Percentiles rank a stretch among this genome's conserved stretches.
These are phyloP conservation scores for Tromatobia lineatoria DNA, from an alignment of 2,888 invertebrate genomes.

Conservation along the genomic window DNA sequence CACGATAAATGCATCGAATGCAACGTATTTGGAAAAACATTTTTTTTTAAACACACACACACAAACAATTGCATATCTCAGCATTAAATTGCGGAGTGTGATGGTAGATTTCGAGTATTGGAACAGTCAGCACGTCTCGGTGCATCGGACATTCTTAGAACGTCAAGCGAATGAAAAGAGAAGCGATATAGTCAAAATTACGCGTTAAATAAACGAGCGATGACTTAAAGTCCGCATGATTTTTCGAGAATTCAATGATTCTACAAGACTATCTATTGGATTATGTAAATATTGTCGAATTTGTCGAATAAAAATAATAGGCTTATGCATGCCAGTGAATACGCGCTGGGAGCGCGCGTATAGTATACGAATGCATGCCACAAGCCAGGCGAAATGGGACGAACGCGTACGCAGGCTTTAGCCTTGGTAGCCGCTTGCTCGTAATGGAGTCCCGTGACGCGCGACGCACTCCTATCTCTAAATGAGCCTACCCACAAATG, in stretches of 20 bases:
- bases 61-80: constrained; percentile 5
- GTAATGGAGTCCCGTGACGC: constrained; percentile 72
- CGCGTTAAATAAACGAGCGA: constrained; percentile 39
- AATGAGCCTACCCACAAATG: constrained; percentile 48
- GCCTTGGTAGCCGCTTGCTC: constrained; percentile 66
- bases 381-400: constrained; percentile 69
- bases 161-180: constrained; percentile 52
- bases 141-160: constrained; percentile 43
- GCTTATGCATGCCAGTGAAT: constrained; percentile 31
- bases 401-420: constrained; percentile 68
- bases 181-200: constrained; percentile 48
- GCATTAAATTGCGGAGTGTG: constrained; percentile 15
- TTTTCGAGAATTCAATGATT: constrained; percentile 41
- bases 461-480: constrained; percentile 59
- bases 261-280: neutral
- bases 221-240: constrained; percentile 58
- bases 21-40: constrained; percentile 10
- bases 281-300: constrained; percentile 9
- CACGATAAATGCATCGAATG: constrained; percentile 47
- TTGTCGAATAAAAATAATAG: constrained; percentile 35
- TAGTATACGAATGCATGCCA: constrained; percentile 65
- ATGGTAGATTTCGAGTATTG: constrained; percentile 56
- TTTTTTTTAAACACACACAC: neutral
- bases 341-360: constrained; percentile 36
- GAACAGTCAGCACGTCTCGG: constrained; percentile 21